Evolutionary conservation across 2,888 invertebrate species (phyloP).

Genomic region (Eupithecia subumbrata): DNA sequence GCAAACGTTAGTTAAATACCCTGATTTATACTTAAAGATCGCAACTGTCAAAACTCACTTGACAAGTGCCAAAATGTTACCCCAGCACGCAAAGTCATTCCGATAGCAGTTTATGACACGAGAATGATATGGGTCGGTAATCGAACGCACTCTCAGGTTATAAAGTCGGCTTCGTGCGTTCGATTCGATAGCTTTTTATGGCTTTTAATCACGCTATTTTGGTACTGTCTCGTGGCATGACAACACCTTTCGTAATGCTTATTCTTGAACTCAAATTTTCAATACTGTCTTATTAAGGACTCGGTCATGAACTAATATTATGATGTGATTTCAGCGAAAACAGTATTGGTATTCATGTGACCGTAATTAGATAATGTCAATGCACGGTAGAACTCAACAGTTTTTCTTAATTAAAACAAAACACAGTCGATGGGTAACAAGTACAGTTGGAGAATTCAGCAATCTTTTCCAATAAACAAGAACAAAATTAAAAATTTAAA

Average conservation of each 20-base stretch:
- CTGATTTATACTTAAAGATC: neutral
- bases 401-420: neutral
- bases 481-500: too few species aligned
- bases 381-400: neutral
- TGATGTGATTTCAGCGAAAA: too few species aligned
- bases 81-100: slow-evolving; percentile 42
- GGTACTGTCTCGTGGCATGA: slow-evolving; percentile 13
- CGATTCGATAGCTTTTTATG: slow-evolving; percentile 37
- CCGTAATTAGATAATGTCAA: neutral
- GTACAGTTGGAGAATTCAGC: neutral
- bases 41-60: neutral
- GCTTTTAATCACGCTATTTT: slow-evolving; percentile 33
- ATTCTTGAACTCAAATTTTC: neutral
- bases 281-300: neutral
- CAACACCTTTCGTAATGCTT: neutral
- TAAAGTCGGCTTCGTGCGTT: slow-evolving; percentile 37
- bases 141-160: slow-evolving; percentile 41
- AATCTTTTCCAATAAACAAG: neutral
- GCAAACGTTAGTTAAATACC: neutral
- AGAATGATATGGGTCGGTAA: slow-evolving; percentile 44
- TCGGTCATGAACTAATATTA: too few species aligned
- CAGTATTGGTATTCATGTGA: too few species aligned
- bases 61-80: slow-evolving; percentile 20
- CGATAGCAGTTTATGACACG: slow-evolving; percentile 46
- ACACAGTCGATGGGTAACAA: neutral